Evolutionary conservation across 2,888 invertebrate species (phyloP).

Genomic region (Dusona sp.): DNA sequence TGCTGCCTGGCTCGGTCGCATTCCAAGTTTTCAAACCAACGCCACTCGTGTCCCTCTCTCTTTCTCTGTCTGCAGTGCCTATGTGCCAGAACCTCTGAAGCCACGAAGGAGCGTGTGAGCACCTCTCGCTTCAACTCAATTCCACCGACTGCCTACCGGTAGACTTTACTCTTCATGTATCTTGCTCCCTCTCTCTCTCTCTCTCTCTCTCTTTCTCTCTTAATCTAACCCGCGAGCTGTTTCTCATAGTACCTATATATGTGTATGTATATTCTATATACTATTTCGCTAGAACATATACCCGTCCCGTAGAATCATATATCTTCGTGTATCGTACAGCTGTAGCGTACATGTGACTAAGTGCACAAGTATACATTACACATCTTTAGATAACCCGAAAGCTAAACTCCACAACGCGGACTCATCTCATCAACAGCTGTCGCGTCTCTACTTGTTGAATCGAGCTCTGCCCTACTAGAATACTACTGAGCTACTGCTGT

Average conservation of each 20-base stretch:
- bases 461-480: slow-evolving; percentile 53
- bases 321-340: slow-evolving; percentile 57
- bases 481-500: slow-evolving; percentile 34
- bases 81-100: slow-evolving; percentile 48
- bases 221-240: slow-evolving; percentile 29
- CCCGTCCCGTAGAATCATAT: slow-evolving; percentile 50
- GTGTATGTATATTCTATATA: slow-evolving; percentile 9
- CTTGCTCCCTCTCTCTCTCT: slow-evolving; percentile 35
- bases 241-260: slow-evolving; percentile 45
- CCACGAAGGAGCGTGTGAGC: slow-evolving; percentile 59
- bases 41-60: slow-evolving; percentile 57
- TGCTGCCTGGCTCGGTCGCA: slow-evolving; percentile 79
- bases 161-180: slow-evolving; percentile 62
- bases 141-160: slow-evolving; percentile 62
- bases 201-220: slow-evolving; percentile 42
- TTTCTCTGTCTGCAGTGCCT: slow-evolving; percentile 47
- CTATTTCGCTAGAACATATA: slow-evolving; percentile 38
- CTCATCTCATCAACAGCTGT: slow-evolving; percentile 80
- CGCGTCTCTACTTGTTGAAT: slow-evolving; percentile 80
- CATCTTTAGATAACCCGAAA: slow-evolving; percentile 69
- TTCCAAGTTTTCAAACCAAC: slow-evolving; percentile 77
- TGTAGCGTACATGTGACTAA: slow-evolving; percentile 28
- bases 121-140: slow-evolving; percentile 61
- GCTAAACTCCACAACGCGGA: slow-evolving; percentile 62
- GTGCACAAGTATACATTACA: slow-evolving; percentile 54